A percentile compares a stretch with the other conserved stretches of the same genome.
phyloP scores from a whole-genome alignment of 1,140 invertebrate genomes.

The Littorina saxatilis region DNA sequence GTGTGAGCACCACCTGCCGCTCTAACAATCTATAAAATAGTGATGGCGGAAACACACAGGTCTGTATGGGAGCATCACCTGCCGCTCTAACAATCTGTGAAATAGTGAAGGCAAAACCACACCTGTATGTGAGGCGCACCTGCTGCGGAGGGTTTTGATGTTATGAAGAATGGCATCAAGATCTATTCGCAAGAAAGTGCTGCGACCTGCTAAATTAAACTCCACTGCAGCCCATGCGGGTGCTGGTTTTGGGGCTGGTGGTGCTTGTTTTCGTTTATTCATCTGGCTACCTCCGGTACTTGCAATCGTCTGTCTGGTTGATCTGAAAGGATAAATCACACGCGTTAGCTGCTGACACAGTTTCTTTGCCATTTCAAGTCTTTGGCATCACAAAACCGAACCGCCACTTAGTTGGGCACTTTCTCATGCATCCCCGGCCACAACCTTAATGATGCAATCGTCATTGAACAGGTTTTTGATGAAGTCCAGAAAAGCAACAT shows the following conservation, averaged over 20 bases:
- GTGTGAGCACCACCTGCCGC: background rate
- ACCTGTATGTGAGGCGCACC: constrained; percentile 30
- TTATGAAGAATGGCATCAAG: constrained; percentile 34
- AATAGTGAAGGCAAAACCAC: background rate
- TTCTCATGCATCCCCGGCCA: background rate
- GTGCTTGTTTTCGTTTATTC: background rate
- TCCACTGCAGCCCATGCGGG: too few relatives aligned
- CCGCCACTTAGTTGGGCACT: background rate
- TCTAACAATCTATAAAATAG: background rate
- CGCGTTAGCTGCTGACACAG: background rate
- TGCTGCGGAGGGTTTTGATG: constrained; percentile 22
- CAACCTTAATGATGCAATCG: too few relatives aligned
- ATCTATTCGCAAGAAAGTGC: constrained; percentile 37
- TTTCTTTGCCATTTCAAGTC: background rate
- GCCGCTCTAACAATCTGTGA: background rate
- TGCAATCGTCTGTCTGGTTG: background rate
- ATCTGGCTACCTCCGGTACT: background rate
- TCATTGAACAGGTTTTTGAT: too few relatives aligned
- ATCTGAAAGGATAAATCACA: background rate
- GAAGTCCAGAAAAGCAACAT: too few relatives aligned
- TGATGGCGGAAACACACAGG: constrained; percentile 5
- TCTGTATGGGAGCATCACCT: constrained; percentile 22
- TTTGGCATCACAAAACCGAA: background rate
- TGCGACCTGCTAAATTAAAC: constrained; percentile 32
- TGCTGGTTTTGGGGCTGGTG: background rate